Conservation (phyloP, 2,113 vertebrate species). For the Phalacrocorax carbo region DNA sequence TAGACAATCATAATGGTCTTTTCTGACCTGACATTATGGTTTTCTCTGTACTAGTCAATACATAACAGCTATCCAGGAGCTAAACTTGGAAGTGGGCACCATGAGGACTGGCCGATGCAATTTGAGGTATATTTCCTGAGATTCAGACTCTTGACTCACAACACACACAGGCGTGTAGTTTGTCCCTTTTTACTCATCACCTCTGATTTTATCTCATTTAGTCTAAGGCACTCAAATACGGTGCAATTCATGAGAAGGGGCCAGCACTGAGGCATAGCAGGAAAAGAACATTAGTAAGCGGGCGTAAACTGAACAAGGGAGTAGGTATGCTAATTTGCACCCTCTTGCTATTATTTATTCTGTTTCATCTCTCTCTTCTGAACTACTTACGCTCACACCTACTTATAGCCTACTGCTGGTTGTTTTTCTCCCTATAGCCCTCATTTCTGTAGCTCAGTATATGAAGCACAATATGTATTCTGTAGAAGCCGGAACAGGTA, state of each 20-base stretch:
- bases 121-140: neutral
- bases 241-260: neutral
- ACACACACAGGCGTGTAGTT: neutral
- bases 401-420: neutral
- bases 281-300: neutral
- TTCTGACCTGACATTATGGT: neutral
- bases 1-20: neutral
- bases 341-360: conserved; percentile 18
- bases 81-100: neutral
- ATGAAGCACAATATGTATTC: neutral
- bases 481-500: neutral
- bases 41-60: neutral
- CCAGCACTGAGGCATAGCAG: neutral
- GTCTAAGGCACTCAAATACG: neutral
- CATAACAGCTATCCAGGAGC: neutral
- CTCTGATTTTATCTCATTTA: neutral
- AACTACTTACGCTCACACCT: neutral
- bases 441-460: neutral
- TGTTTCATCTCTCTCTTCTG: neutral
- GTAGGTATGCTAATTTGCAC: neutral
- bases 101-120: neutral
- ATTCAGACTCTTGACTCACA: neutral
- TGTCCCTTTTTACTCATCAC: neutral
- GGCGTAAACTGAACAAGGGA: neutral
- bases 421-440: neutral